These are phyloP conservation scores for Meandrusa payeni DNA, from an alignment of 2,888 invertebrate genomes.

Conservation along the genomic window DNA sequence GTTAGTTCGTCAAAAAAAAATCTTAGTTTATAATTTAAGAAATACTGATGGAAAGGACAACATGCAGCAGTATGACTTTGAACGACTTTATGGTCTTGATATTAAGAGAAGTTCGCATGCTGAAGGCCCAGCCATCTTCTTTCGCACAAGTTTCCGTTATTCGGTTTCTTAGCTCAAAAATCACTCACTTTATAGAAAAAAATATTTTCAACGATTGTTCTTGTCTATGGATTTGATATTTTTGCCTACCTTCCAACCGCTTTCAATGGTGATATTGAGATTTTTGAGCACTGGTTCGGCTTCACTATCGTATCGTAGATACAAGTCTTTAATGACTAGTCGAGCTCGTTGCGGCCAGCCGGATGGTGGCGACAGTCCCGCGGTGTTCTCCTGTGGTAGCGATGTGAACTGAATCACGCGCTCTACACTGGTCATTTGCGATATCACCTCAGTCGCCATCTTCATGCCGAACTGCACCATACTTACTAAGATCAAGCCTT, in stretches of 20 bases:
- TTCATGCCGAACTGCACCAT: slow-evolving; percentile 91
- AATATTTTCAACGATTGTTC: too few species aligned
- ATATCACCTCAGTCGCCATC: slow-evolving; percentile 88
- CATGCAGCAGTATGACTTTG: too few species aligned
- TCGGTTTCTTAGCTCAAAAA: too few species aligned
- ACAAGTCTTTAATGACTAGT: slow-evolving; percentile 82
- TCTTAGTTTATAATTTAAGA: too few species aligned
- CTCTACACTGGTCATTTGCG: slow-evolving; percentile 92
- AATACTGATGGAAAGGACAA: too few species aligned
- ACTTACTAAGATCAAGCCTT: slow-evolving; percentile 86
- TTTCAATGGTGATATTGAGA: slow-evolving; percentile 82
- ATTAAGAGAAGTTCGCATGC: too few species aligned
- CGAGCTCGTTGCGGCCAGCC: slow-evolving; percentile 83
- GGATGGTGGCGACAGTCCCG: slow-evolving; percentile 79
- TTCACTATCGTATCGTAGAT: slow-evolving; percentile 82
- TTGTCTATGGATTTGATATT: too few species aligned
- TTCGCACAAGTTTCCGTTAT: too few species aligned
- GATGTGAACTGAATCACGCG: slow-evolving; percentile 89
- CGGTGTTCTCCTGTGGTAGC: slow-evolving; percentile 85
- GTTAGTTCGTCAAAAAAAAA: too few species aligned
- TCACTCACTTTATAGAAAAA: too few species aligned
- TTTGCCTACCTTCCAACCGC: slow-evolving; percentile 84
- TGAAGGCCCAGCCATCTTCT: too few species aligned
- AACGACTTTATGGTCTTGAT: too few species aligned
- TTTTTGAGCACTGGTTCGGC: slow-evolving; percentile 85